phyloP scores from a whole-genome alignment of 2,797 vertebrate genomes.

The Pangasius macronema region DNA sequence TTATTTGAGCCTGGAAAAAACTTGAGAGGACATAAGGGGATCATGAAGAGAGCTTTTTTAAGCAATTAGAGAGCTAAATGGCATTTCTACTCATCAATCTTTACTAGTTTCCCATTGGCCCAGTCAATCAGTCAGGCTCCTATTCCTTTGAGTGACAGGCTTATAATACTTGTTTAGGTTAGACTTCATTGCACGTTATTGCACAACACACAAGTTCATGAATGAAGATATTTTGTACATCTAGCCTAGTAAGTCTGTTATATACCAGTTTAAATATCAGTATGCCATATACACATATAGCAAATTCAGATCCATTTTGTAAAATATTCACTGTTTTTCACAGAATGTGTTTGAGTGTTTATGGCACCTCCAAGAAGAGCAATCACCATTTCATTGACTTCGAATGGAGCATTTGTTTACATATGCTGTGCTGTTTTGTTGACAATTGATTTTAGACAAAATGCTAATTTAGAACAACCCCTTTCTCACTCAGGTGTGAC shows the following conservation, averaged over 20 bases:
- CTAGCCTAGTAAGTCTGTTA: not conserved
- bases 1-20: not conserved
- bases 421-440: not conserved
- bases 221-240: not conserved
- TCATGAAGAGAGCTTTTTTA: not conserved
- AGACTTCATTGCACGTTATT: not conserved
- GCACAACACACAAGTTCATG: not conserved
- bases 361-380: not conserved
- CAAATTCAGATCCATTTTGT: not conserved
- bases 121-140: not conserved
- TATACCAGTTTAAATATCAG: not conserved
- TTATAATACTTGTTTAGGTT: not conserved
- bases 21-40: not conserved
- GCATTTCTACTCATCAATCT: not conserved
- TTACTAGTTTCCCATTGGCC: not conserved
- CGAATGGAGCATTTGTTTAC: too few species aligned
- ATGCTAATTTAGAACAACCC: not conserved
- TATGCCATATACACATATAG: not conserved
- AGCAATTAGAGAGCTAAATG: not conserved
- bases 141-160: not conserved
- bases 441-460: not conserved
- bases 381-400: not conserved
- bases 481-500: constrained; percentile 77
- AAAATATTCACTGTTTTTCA: not conserved
- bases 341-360: not conserved